Conservation (phyloP, 2,888 invertebrate genomes). For the Steinernema carpocapsae region DNA sequence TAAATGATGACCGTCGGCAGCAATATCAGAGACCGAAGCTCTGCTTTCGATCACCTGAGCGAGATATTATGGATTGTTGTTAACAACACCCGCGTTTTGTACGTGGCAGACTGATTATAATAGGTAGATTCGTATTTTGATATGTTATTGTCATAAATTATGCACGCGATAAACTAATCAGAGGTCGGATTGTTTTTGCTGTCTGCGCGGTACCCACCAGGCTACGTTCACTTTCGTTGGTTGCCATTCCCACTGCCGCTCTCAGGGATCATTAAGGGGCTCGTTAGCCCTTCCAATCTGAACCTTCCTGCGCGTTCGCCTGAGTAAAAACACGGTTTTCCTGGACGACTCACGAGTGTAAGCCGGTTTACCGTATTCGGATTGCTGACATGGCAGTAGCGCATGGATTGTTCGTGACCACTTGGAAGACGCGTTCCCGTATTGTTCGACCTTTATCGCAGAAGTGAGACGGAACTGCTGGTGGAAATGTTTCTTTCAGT, state of each 20-base stretch:
- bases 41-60: no score
- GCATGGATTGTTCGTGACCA: constrained; percentile 35
- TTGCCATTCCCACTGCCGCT: background rate
- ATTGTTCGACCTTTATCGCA: constrained; percentile 28
- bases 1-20: background rate
- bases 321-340: no score
- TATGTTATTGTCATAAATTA: constrained; percentile 24
- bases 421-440: constrained; percentile 33
- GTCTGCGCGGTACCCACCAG: constrained; percentile 7
- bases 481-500: constrained; percentile 34
- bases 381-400: constrained; percentile 21
- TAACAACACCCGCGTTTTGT: constrained; percentile 1
- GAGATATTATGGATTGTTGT: no score
- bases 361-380: background rate
- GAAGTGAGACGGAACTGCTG: constrained; percentile 35
- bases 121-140: constrained; percentile 11
- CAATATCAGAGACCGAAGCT: no score
- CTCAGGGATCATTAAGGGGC: background rate
- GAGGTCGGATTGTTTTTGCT: background rate
- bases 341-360: no score
- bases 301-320: no score
- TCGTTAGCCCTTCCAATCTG: no score
- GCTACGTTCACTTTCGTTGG: constrained; percentile 8
- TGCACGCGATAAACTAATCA: constrained; percentile 1
- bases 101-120: constrained; percentile 24